Base-by-base conservation (phyloP, 2,797 vertebrate genomes). In the Erithacus rubecula region DNA sequence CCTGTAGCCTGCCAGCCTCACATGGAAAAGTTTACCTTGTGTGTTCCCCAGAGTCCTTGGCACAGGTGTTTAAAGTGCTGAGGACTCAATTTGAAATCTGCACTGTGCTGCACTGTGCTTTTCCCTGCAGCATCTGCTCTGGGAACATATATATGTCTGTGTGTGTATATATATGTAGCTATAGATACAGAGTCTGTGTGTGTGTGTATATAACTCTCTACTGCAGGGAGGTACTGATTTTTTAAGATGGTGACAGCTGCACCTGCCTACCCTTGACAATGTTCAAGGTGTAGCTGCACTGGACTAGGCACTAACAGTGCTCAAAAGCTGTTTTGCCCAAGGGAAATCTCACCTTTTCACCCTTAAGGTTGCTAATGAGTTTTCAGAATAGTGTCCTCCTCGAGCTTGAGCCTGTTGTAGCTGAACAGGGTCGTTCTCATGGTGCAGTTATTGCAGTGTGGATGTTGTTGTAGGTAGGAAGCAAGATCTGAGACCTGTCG, bases 321-420 rank as follows among this genome's bases (percentile, higher is more conserved):
- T 83, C 59, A 39, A 53, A 78, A 67, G 3, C 55, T 24, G 37
- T 36, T n/a, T 82, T 13, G 53, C 52, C 51, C 29, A 47, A 49
- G 52, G 44, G 29, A 59, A 81, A 52, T 49, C 12, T 60, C 30
- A 34, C 32, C 65, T 52, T 83, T 60, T 59, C 14, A 47, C 30
- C n/a, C 26, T 55, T 34, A 55, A 82, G 70, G 24, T 13, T 9
- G 3, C 20, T 49, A 37, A 46, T 51, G 62, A 81, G 32, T 44
- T 78, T 92, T 59, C 59, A 75, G 70, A 76, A 47, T 37, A 79
- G 52, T 29, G 29, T 68, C 9, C 24, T 86, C 12, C 23, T 59
- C 0, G 0, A 55, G n/a, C n/a, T 79, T 0, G 0, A 78, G 43
- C 34, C 59, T 63, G 11, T n/a, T 71, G 49, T 20, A 87, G 32